These are phyloP conservation scores for Gnathonemus echidnorhynchus DNA, from an alignment of 2,113 vertebrate genomes.

Conservation along the genomic window DNA sequence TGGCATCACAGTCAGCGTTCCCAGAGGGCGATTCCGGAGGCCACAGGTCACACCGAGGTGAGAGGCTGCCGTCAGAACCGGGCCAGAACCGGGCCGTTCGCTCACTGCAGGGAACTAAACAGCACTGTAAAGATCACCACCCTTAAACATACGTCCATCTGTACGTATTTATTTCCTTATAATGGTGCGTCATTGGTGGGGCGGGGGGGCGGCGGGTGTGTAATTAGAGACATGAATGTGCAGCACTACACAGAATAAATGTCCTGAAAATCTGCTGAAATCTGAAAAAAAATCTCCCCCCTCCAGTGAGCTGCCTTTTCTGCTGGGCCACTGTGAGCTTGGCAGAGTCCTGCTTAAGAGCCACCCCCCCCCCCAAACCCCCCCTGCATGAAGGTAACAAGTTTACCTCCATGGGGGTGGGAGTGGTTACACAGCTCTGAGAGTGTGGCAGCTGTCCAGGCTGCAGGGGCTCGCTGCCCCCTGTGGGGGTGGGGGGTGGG, in stretches of 20 bases:
- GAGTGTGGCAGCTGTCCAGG: not conserved
- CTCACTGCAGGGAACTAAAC: not conserved
- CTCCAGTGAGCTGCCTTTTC: not conserved
- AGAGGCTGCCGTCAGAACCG: slow-evolving; percentile 30
- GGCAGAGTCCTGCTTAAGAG: not conserved
- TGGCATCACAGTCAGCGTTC: slow-evolving; percentile 46
- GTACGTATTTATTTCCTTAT: not conserved
- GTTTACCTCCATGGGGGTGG: not conserved
- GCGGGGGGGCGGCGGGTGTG: not conserved
- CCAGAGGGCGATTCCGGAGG: slow-evolving; percentile 53
- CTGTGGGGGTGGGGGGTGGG: not conserved
- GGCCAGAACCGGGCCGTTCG: not conserved
- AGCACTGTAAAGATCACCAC: not conserved
- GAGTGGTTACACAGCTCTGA: not conserved
- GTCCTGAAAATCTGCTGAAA: not conserved
- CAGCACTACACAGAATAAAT: not conserved
- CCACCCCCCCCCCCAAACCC: not conserved
- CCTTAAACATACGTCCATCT: not conserved
- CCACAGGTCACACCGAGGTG: slow-evolving; percentile 59
- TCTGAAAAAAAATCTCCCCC: not conserved
- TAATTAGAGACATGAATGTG: not conserved
- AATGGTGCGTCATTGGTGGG: not conserved
- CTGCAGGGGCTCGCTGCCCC: not conserved
- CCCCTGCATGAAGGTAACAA: not conserved
- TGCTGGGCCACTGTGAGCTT: not conserved